A percentile compares a stretch with the other conserved stretches of the same genome.
Evolutionary conservation across 2,113 vertebrate species (phyloP).

Genomic region (Mustelus asterias): DNA sequence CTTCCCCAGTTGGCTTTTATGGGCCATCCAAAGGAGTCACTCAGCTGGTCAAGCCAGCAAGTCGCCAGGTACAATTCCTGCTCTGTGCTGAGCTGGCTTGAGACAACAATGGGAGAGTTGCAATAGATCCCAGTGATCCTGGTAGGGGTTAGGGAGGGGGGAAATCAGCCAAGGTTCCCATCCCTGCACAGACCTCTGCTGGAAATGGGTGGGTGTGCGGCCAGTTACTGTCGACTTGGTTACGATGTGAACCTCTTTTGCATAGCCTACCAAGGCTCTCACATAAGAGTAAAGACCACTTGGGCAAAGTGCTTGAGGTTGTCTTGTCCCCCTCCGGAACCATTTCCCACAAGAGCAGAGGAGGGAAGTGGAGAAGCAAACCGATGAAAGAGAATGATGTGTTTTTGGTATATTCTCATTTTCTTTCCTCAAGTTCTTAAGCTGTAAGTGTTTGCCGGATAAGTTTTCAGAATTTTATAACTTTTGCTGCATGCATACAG

Average conservation of each 20-base stretch:
- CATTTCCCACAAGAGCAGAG: background rate
- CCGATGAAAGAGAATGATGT: background rate
- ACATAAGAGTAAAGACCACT: background rate
- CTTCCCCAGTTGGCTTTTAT: background rate
- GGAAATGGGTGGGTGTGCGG: background rate
- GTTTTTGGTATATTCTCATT: background rate
- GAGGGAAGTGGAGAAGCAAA: background rate
- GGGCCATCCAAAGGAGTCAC: background rate
- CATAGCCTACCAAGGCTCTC: background rate
- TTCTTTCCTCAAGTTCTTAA: background rate
- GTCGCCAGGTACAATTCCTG: background rate
- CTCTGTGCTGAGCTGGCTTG: background rate
- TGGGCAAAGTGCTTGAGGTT: background rate
- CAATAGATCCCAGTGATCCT: background rate
- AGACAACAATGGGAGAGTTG: background rate
- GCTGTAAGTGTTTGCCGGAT: background rate
- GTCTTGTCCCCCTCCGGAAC: background rate
- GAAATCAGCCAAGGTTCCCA: background rate
- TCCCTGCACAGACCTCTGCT: background rate
- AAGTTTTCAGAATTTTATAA: background rate
- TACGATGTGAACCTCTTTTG: background rate
- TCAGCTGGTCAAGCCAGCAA: background rate
- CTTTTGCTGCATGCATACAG: background rate
- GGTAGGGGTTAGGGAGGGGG: background rate
- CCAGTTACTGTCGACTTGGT: background rate